These are phyloP conservation scores for Zootoca vivipara DNA, from an alignment of 2,113 vertebrate species.

Conservation along the genomic window DNA sequence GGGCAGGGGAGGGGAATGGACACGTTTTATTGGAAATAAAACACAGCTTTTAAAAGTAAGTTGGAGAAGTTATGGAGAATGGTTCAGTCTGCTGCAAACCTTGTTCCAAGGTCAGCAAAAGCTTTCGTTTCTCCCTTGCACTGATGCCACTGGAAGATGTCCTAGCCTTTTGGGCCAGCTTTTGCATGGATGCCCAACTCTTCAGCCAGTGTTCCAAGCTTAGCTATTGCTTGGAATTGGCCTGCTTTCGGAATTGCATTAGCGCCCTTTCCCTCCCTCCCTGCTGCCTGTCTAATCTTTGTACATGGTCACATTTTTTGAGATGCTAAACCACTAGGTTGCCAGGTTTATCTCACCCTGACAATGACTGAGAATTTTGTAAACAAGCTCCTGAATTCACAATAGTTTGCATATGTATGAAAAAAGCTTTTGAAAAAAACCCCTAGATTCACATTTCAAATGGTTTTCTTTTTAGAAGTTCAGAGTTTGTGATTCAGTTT, in stretches of 20 bases:
- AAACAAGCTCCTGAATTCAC: neutral
- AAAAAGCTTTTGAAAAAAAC: neutral
- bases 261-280: neutral
- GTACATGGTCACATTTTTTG: neutral
- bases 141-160: conserved; percentile 15
- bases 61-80: conserved; percentile 17
- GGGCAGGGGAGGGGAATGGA: neutral
- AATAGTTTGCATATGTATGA: neutral
- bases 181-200: conserved; percentile 36
- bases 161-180: conserved; percentile 17
- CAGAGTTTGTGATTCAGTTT: neutral
- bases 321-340: neutral
- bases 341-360: neutral
- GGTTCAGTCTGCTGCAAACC: conserved; percentile 29
- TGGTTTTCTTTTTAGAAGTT: neutral
- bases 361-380: neutral
- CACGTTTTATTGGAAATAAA: conserved; percentile 2
- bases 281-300: conserved; percentile 13
- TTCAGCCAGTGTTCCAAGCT: conserved; percentile 28
- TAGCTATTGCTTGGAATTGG: conserved; percentile 6
- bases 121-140: conserved; percentile 34
- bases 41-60: neutral
- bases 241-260: conserved; percentile 1
- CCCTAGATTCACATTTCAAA: neutral
- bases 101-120: conserved; percentile 13